A percentile compares a stretch with the other conserved stretches of the same genome.
Conservation (phyloP, 2,797 vertebrate species). For the Phataginus tetradactyla region DNA sequence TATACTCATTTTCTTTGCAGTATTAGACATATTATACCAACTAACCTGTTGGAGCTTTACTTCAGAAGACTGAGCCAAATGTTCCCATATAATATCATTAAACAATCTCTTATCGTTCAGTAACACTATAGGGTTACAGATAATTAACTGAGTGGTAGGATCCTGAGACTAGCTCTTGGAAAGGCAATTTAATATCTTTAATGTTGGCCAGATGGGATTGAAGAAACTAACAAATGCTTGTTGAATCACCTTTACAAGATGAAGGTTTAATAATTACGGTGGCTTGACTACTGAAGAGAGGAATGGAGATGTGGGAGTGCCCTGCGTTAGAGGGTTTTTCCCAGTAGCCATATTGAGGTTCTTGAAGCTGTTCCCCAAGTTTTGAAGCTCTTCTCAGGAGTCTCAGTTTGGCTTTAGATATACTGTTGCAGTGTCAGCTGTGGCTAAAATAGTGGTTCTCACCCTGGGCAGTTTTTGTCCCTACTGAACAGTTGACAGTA, state of each 20-base stretch:
- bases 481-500: background rate
- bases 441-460: background rate
- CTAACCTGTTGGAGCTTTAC: conserved; percentile 10
- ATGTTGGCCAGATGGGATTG: background rate
- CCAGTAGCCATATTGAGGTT: background rate
- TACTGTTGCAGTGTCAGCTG: background rate
- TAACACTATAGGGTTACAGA: background rate
- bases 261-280: background rate
- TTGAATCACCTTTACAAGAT: background rate
- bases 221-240: conserved; percentile 9
- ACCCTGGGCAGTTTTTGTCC: background rate
- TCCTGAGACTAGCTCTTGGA: background rate
- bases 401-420: background rate
- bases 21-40: background rate
- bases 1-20: background rate
- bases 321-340: background rate
- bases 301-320: background rate
- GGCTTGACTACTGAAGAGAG: background rate
- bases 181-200: background rate
- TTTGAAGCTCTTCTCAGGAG: background rate
- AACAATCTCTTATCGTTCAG: conserved; percentile 13
- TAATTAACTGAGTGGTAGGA: background rate
- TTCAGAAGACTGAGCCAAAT: background rate
- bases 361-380: background rate
- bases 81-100: background rate